Conservation (phyloP, 2,888 invertebrate species). For the Amblyteles armatorius region DNA sequence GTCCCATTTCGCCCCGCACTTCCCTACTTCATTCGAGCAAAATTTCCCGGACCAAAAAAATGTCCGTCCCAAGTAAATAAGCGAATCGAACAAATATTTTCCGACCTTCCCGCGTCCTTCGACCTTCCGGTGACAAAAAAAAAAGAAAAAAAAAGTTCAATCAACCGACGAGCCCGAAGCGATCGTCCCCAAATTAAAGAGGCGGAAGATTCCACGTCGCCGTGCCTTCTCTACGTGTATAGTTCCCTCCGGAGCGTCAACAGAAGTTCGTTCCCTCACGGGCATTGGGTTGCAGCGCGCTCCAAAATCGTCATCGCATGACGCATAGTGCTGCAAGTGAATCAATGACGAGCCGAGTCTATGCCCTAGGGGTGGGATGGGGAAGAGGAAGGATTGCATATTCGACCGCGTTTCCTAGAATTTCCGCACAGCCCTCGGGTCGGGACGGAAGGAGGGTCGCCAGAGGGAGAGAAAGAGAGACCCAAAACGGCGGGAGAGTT, state of each 20-base stretch:
- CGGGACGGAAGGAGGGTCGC: neutral
- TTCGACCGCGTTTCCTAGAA: slow-evolving; percentile 57
- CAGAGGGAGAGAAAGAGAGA: neutral
- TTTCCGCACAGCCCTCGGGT: neutral
- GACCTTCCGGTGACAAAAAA: neutral
- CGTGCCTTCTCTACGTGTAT: neutral
- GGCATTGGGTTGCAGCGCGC: slow-evolving; percentile 24
- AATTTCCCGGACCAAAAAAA: too few species aligned
- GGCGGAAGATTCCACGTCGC: slow-evolving; percentile 7
- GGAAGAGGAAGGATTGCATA: slow-evolving; percentile 25
- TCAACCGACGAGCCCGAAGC: slow-evolving; percentile 12
- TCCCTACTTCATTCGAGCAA: too few species aligned
- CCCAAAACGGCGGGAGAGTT: neutral
- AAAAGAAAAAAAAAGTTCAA: neutral
- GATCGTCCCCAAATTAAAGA: slow-evolving; percentile 11
- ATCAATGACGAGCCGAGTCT: slow-evolving; percentile 47
- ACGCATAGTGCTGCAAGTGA: slow-evolving; percentile 29
- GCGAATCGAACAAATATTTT: too few species aligned
- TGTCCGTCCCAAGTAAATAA: too few species aligned
- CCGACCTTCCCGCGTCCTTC: neutral
- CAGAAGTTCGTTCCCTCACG: slow-evolving; percentile 16
- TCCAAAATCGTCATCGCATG: slow-evolving; percentile 54
- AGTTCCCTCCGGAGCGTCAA: neutral
- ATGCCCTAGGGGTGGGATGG: neutral
- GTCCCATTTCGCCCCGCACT: too few species aligned